A percentile compares a stretch with the other conserved stretches of the same genome.
These are phyloP conservation scores for Ctenodactylus gundi DNA, from an alignment of 2,113 vertebrate genomes.

Conservation along the genomic window DNA sequence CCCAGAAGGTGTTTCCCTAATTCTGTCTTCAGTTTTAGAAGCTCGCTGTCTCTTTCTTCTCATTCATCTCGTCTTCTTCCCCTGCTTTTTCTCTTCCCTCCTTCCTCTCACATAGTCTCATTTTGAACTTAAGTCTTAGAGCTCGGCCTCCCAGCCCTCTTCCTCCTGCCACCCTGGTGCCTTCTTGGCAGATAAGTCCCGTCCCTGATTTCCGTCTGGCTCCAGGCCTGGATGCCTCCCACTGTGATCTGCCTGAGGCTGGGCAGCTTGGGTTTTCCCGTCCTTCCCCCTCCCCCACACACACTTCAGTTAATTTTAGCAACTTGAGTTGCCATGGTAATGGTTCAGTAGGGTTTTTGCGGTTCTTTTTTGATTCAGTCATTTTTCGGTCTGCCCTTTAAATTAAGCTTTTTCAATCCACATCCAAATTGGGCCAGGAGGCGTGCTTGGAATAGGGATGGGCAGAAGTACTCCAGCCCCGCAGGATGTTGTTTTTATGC, in stretches of 20 bases:
- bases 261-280: constrained; percentile 66
- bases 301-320: constrained; percentile 82
- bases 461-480: background rate
- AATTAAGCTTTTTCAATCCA: constrained; percentile 64
- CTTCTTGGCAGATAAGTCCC: background rate
- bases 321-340: constrained; percentile 80
- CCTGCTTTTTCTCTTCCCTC: background rate
- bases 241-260: constrained; percentile 58
- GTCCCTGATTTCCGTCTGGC: constrained; percentile 64
- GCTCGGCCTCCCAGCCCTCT: background rate
- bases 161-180: background rate
- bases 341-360: constrained; percentile 73
- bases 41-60: too few species aligned
- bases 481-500: background rate
- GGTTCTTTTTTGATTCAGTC: constrained; percentile 79
- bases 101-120: background rate
- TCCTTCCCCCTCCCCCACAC: constrained; percentile 47
- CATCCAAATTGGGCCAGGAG: constrained; percentile 62
- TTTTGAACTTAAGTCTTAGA: background rate
- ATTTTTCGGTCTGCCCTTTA: constrained; percentile 77
- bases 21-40: background rate
- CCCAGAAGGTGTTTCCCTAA: background rate
- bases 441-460: constrained; percentile 72
- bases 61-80: background rate
- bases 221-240: constrained; percentile 42